A percentile compares a stretch with the other conserved stretches of the same genome.
Evolutionary conservation across 2,113 vertebrate species (phyloP).

Genomic region (Hylia prasina): DNA sequence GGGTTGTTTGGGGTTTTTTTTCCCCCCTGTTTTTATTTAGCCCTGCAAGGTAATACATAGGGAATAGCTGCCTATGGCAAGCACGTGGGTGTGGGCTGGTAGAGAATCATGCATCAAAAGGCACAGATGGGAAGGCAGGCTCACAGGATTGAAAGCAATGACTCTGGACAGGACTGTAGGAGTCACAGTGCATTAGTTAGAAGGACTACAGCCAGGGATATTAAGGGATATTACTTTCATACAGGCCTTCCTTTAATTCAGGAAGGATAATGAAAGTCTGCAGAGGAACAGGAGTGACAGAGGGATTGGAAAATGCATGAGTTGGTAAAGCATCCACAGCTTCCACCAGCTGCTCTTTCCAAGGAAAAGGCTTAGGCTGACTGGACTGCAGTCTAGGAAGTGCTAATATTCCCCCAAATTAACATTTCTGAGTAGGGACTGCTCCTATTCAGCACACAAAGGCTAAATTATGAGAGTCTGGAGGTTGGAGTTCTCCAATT

Average conservation of each 20-base stretch:
- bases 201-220: background rate
- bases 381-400: background rate
- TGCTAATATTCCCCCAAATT: background rate
- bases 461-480: background rate
- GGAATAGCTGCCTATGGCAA: background rate
- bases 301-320: background rate
- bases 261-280: background rate
- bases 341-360: background rate
- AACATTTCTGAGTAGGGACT: background rate
- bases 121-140: background rate
- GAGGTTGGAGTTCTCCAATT: background rate
- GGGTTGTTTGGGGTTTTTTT: background rate
- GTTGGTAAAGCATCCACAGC: background rate
- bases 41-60: background rate
- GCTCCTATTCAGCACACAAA: background rate
- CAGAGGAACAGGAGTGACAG: background rate
- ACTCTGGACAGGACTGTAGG: background rate
- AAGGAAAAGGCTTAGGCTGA: background rate
- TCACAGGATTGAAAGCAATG: background rate
- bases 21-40: background rate
- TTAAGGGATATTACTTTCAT: background rate
- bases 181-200: background rate
- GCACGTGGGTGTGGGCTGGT: background rate
- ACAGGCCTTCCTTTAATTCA: background rate
- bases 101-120: background rate